phyloP scores from a whole-genome alignment of 2,113 vertebrate genomes.

The Haemorhous mexicanus region DNA sequence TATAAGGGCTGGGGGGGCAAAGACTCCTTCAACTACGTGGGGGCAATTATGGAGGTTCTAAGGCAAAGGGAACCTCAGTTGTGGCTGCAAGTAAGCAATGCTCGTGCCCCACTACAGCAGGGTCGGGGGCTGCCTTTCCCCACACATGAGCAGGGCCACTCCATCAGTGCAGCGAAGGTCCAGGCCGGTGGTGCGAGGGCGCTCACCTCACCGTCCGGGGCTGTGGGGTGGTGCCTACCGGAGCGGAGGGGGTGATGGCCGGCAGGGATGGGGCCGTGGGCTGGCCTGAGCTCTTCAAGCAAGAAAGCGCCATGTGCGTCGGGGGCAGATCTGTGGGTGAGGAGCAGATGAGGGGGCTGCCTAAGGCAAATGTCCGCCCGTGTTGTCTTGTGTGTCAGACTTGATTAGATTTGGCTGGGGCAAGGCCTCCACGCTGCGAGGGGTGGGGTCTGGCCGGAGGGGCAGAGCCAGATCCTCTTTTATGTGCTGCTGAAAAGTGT shows the following conservation, averaged over 20 bases:
- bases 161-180: background rate
- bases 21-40: background rate
- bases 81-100: background rate
- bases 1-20: background rate
- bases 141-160: background rate
- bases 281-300: background rate
- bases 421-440: constrained; percentile 21
- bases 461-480: constrained; percentile 33
- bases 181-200: background rate
- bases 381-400: background rate
- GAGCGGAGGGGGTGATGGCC: background rate
- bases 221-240: background rate
- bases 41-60: background rate
- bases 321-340: background rate
- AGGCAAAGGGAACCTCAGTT: background rate
- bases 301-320: background rate
- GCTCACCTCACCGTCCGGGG: background rate
- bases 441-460: constrained; percentile 40
- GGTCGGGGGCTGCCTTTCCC: background rate
- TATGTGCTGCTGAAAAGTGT: constrained; percentile 42
- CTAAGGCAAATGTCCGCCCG: background rate
- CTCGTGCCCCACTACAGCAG: rapidly evolving
- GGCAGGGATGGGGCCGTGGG: background rate
- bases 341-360: background rate
- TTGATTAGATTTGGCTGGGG: constrained; percentile 36